phyloP scores from a whole-genome alignment of 2,888 invertebrate species.

The Adelognathus sp. region DNA sequence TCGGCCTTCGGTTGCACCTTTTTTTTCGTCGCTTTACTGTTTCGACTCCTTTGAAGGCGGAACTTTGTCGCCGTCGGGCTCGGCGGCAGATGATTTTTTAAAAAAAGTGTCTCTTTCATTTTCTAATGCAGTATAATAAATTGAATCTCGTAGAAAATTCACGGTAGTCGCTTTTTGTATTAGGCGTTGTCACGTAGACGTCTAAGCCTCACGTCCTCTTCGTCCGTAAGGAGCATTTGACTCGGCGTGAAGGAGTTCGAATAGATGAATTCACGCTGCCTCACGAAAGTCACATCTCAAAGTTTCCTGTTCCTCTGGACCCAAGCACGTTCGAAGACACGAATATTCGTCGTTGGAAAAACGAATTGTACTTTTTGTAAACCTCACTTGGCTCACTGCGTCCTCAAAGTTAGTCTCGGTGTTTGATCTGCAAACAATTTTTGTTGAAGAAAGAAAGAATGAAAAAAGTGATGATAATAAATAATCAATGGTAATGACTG shows the following conservation, averaged over 20 bases:
- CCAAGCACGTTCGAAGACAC: conserved; percentile 30
- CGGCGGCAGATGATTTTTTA: background rate
- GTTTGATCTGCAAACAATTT: too few relatives aligned
- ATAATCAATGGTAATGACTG: too few relatives aligned
- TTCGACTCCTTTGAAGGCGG: background rate
- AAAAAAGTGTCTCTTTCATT: background rate
- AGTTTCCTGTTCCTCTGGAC: conserved; percentile 13
- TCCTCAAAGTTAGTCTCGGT: background rate
- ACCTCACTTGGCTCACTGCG: background rate
- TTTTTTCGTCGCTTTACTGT: background rate
- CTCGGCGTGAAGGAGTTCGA: conserved; percentile 44
- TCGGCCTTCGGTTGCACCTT: conserved; percentile 10
- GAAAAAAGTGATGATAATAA: too few relatives aligned
- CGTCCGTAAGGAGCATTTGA: conserved; percentile 34
- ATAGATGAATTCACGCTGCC: conserved; percentile 16
- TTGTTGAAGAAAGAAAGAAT: too few relatives aligned
- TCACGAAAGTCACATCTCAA: conserved; percentile 48
- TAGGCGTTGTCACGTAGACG: conserved; percentile 25
- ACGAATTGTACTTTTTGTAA: background rate
- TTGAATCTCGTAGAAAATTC: background rate
- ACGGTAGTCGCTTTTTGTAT: background rate
- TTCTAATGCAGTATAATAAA: background rate
- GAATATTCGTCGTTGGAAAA: background rate
- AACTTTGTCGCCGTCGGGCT: background rate
- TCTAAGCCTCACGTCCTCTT: conserved; percentile 23